A percentile compares a stretch with the other conserved stretches of the same genome.
These are phyloP conservation scores for Anguilla pacifica DNA, from an alignment of 2,797 vertebrate genomes.

Conservation along the genomic window DNA sequence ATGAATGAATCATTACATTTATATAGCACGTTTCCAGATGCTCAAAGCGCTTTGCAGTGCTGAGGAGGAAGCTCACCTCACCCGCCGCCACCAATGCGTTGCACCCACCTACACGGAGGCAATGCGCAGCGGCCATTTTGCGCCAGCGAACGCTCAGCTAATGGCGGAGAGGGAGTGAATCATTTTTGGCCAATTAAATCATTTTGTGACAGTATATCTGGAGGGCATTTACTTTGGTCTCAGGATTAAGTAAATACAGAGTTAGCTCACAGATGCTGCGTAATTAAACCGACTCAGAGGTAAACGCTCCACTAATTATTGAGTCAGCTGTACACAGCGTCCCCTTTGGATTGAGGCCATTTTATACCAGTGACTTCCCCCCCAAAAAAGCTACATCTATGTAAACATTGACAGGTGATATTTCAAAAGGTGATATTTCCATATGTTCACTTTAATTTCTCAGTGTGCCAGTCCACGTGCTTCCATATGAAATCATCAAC, in stretches of 20 bases:
- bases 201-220: background rate
- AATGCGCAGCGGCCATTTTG: too few relatives aligned
- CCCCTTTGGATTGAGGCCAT: background rate
- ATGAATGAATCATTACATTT: too few relatives aligned
- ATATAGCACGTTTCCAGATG: too few relatives aligned
- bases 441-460: background rate
- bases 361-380: background rate
- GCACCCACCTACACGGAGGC: too few relatives aligned
- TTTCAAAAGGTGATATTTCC: background rate
- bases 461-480: background rate
- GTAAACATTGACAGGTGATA: background rate
- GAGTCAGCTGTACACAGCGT: background rate
- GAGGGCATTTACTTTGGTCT: slow-evolving; percentile 7
- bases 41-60: too few relatives aligned
- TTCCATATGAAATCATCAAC: background rate
- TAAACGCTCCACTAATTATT: background rate
- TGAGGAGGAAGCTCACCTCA: too few relatives aligned
- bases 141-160: too few relatives aligned
- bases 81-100: too few relatives aligned
- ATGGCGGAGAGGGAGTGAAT: background rate
- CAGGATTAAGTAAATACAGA: background rate
- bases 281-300: slow-evolving; percentile 3
- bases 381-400: background rate
- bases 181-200: background rate
- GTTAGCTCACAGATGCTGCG: slow-evolving; percentile 7